Percentiles rank a stretch among this genome's conserved stretches.
Conservation (phyloP, 1,140 invertebrate species). For the Spodoptera litura region DNA sequence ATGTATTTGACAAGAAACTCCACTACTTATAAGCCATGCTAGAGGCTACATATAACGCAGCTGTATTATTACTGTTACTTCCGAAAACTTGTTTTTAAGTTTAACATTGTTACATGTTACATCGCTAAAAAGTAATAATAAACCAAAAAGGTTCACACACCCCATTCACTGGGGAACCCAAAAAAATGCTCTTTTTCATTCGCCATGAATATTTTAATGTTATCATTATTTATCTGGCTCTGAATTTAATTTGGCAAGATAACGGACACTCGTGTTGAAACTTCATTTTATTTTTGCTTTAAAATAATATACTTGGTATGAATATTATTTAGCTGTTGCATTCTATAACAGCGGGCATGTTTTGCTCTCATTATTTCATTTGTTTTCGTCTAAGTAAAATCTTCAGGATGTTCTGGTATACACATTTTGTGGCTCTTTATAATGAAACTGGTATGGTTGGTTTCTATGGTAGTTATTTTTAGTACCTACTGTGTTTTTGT, state of each 20-base stretch:
- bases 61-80: too few relatives aligned
- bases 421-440: not conserved
- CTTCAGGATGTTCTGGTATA: not conserved
- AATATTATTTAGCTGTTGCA: conserved; percentile 10
- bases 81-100: too few relatives aligned
- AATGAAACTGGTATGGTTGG: not conserved
- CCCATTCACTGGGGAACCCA: not conserved
- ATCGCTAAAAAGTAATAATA: not conserved
- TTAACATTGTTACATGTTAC: too few relatives aligned
- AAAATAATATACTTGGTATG: not conserved
- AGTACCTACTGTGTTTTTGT: too few relatives aligned
- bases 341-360: not conserved
- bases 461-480: too few relatives aligned
- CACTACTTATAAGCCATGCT: too few relatives aligned
- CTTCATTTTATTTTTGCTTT: conserved; percentile 22
- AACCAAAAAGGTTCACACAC: not conserved
- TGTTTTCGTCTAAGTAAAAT: not conserved
- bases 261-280: conserved; percentile 31
- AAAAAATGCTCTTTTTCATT: conserved; percentile 39
- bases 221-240: conserved; percentile 50
- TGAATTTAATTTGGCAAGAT: conserved; percentile 51
- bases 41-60: too few relatives aligned
- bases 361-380: not conserved
- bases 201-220: conserved; percentile 54
- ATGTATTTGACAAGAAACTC: too few relatives aligned